Percentiles rank a stretch among this genome's conserved stretches.
Evolutionary conservation across 2,113 vertebrate genomes (phyloP).

Genomic region (Corythaeola cristata): DNA sequence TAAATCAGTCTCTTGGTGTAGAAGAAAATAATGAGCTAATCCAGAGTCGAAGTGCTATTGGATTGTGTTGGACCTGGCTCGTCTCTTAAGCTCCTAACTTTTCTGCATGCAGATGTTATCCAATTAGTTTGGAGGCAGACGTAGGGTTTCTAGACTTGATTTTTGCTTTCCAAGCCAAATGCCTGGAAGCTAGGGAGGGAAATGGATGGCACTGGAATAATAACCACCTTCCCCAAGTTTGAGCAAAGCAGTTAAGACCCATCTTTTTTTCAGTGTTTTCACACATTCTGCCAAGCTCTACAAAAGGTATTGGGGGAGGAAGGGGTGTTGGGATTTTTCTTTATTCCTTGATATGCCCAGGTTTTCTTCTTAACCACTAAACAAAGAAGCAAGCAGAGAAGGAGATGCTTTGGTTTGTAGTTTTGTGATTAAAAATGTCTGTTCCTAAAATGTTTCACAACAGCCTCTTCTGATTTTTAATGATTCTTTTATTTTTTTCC

Average conservation of each 20-base stretch:
- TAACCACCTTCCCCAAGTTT: slow-evolving; percentile 22
- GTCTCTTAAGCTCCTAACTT: slow-evolving; percentile 33
- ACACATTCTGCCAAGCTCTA: slow-evolving; percentile 3
- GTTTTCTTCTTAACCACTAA: background rate
- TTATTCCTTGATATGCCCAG: background rate
- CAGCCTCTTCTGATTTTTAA: background rate
- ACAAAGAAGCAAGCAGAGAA: background rate
- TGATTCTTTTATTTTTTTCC: background rate
- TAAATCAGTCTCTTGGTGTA: slow-evolving; percentile 29
- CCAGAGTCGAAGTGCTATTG: background rate
- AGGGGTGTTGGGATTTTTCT: background rate
- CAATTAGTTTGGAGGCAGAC: slow-evolving; percentile 22
- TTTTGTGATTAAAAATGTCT: background rate
- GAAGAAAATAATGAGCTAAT: slow-evolving; percentile 60
- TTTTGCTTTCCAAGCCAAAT: slow-evolving; percentile 60
- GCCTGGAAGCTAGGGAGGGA: slow-evolving; percentile 60
- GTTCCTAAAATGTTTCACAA: background rate
- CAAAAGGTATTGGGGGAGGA: background rate
- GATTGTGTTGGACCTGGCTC: background rate
- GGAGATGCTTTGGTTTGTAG: background rate
- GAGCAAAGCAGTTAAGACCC: slow-evolving; percentile 25
- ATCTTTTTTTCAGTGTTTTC: slow-evolving; percentile 19
- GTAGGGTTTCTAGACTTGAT: slow-evolving; percentile 20
- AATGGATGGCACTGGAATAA: slow-evolving; percentile 41
- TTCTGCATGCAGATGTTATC: slow-evolving; percentile 42